Evolutionary conservation across 2,113 vertebrate genomes (phyloP).

Genomic region (Barnardius zonarius): DNA sequence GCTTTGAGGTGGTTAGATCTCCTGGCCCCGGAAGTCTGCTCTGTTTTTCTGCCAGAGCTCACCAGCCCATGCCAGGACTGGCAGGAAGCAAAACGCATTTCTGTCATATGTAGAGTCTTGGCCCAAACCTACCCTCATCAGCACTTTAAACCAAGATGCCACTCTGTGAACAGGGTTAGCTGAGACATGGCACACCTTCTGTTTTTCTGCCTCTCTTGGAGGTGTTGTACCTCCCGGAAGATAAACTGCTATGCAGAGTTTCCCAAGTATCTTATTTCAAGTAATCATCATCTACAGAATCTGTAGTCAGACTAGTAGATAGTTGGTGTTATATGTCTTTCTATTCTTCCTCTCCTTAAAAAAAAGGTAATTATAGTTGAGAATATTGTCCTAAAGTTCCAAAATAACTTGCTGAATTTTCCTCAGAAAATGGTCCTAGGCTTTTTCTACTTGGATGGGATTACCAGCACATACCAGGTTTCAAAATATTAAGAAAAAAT

Average conservation of each 20-base stretch:
- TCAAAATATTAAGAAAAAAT: conserved; percentile 52
- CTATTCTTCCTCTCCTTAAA: background rate
- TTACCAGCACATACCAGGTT: conserved; percentile 39
- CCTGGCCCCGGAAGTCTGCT: background rate
- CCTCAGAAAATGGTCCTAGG: background rate
- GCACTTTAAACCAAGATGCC: background rate
- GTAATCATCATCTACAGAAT: background rate
- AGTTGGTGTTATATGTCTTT: background rate
- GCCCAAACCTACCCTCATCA: background rate
- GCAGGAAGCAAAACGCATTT: background rate
- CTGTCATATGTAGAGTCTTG: background rate
- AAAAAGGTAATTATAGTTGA: background rate
- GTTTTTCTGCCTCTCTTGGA: background rate
- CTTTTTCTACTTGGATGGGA: conserved; percentile 5
- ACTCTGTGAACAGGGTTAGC: background rate
- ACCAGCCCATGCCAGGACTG: background rate
- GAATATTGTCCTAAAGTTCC: conserved; percentile 4
- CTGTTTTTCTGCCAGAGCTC: background rate
- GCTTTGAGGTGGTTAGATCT: background rate
- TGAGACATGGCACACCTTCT: background rate
- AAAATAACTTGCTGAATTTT: background rate
- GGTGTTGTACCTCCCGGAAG: background rate
- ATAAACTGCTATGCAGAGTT: background rate
- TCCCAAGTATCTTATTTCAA: background rate
- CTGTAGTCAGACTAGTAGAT: background rate